Evolutionary conservation across 2,797 vertebrate species (phyloP).

Genomic region (Ptychadena robeensis): DNA sequence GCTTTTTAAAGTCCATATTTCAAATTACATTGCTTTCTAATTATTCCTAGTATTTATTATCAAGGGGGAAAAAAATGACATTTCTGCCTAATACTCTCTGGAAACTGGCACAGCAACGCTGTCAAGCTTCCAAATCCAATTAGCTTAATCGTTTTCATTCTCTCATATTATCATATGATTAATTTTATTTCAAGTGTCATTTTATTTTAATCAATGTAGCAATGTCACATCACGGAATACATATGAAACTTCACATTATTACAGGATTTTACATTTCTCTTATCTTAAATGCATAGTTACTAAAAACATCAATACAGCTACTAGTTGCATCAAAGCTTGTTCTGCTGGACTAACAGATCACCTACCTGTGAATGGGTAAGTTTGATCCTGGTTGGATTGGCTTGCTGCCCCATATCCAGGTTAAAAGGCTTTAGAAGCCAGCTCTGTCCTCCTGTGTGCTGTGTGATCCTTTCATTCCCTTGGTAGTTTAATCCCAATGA

Average conservation of each 20-base stretch:
- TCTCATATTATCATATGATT: neutral
- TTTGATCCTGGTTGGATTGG: constrained; percentile 64
- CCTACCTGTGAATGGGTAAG: constrained; percentile 72
- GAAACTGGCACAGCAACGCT: constrained; percentile 5
- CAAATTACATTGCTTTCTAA: neutral
- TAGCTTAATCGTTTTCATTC: neutral
- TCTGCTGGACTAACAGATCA: neutral
- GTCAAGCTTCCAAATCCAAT: constrained; percentile 4
- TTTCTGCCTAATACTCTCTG: neutral
- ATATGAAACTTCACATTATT: neutral
- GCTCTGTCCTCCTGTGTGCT: constrained; percentile 62
- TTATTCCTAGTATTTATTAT: too few relatives aligned
- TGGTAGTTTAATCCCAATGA: constrained; percentile 67
- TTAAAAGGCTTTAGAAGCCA: constrained; percentile 67
- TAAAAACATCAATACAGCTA: constrained; percentile 7
- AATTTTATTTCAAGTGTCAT: neutral
- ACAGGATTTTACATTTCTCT: neutral
- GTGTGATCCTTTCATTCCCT: constrained; percentile 65
- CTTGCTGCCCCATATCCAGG: constrained; percentile 73
- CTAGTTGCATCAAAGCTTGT: neutral
- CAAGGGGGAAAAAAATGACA: neutral
- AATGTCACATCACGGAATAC: neutral
- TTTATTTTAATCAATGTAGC: neutral
- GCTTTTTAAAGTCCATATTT: neutral
- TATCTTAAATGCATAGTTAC: neutral